Percentiles rank a stretch among this genome's conserved stretches.
These are phyloP conservation scores for Sinocyclocheilus maitianheensis DNA, from an alignment of 2,113 vertebrate species.

Conservation along the genomic window DNA sequence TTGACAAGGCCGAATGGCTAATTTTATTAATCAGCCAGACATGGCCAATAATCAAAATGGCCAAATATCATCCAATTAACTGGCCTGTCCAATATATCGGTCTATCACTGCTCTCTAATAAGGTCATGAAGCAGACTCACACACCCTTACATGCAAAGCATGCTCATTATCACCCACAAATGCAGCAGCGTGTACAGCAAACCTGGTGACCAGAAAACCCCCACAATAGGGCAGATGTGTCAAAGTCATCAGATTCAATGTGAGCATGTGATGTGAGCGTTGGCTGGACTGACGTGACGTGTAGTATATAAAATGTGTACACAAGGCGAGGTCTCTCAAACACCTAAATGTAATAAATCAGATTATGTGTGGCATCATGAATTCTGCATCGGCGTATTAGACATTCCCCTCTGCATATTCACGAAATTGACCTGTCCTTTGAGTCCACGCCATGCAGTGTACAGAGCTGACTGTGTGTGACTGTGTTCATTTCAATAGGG, in stretches of 20 bases:
- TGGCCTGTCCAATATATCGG: background rate
- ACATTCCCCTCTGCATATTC: background rate
- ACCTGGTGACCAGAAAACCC: background rate
- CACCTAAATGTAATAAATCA: background rate
- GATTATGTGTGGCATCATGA: background rate
- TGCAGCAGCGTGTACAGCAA: constrained; percentile 48
- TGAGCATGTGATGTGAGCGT: background rate
- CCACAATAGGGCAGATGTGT: background rate
- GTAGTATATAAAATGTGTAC: background rate
- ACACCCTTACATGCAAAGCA: constrained; percentile 43
- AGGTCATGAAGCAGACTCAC: background rate
- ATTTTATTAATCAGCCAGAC: background rate
- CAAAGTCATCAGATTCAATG: background rate
- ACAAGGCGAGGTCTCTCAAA: constrained; percentile 5
- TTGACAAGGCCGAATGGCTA: background rate
- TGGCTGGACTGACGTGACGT: background rate
- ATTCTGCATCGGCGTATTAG: background rate
- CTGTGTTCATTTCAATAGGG: constrained; percentile 36
- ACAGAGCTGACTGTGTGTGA: constrained; percentile 41
- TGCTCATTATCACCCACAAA: background rate
- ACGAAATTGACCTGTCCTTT: background rate
- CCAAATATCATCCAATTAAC: background rate
- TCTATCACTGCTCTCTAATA: constrained; percentile 1
- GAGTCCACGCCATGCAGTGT: constrained; percentile 42
- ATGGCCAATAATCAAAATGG: background rate